phyloP scores from a whole-genome alignment of 2,888 invertebrate genomes.

The Limnephilus marmoratus region DNA sequence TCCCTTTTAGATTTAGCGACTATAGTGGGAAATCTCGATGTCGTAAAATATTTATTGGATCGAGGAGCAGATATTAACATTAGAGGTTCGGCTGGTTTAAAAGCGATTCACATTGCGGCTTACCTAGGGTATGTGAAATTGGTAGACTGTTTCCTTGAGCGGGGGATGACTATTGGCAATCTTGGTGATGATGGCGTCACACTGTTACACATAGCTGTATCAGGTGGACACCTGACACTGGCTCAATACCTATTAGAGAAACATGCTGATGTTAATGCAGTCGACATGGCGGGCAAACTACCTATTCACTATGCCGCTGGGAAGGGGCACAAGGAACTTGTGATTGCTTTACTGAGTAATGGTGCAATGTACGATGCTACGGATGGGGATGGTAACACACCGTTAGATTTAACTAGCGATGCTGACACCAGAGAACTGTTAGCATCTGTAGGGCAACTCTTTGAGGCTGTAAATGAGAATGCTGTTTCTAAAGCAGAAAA shows the following conservation, averaged over 20 bases:
- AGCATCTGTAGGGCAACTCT: background rate
- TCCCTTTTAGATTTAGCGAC: background rate
- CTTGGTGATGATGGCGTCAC: background rate
- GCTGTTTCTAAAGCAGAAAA: background rate
- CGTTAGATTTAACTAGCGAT: background rate
- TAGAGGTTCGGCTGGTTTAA: background rate
- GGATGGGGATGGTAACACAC: background rate
- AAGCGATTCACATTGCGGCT: conserved; percentile 15
- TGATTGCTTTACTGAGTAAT: background rate
- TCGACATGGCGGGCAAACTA: background rate
- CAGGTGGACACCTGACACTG: background rate
- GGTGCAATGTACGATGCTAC: background rate
- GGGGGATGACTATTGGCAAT: background rate
- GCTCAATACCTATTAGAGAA: conserved; percentile 13
- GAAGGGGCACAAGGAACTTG: background rate
- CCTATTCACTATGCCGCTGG: conserved; percentile 30
- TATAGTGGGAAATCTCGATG: background rate
- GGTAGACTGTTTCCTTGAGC: conserved; percentile 6
- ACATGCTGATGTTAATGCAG: conserved; percentile 6
- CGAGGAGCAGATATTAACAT: background rate
- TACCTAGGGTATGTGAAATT: background rate
- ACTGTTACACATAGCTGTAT: conserved; percentile 3
- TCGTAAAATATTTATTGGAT: background rate
- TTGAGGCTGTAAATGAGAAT: conserved; percentile 36
- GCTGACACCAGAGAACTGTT: background rate